phyloP scores from a whole-genome alignment of 2,888 invertebrate species.

The Cryptophagus acutangulus region DNA sequence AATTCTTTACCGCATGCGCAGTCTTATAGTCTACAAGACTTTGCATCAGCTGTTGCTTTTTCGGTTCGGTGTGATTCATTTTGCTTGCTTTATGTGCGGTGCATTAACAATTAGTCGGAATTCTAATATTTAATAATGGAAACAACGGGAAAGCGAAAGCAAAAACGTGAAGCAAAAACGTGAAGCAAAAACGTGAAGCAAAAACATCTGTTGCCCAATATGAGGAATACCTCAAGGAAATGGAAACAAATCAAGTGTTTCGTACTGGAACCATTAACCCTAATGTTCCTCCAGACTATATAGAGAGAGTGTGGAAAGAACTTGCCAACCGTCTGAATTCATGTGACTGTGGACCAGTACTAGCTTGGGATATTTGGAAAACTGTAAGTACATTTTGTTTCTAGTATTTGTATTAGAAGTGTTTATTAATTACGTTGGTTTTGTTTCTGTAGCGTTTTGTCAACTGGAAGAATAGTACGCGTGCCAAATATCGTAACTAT shows the following conservation, averaged over 20 bases:
- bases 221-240: slow-evolving; percentile 1
- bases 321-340: not conserved
- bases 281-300: not conserved
- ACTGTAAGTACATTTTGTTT: slow-evolving; percentile 1
- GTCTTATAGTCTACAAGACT: no score
- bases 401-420: not conserved
- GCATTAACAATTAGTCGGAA: no score
- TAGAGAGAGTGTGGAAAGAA: not conserved
- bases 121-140: no score
- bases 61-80: no score
- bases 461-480: slow-evolving; percentile 12
- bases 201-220: not conserved
- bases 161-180: no score
- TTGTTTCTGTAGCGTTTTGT: slow-evolving; percentile 6
- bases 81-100: no score
- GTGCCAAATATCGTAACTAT: slow-evolving; percentile 11
- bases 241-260: slow-evolving; percentile 1
- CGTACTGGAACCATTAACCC: slow-evolving; percentile 1
- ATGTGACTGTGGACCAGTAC: not conserved
- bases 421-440: not conserved
- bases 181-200: no score
- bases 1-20: no score
- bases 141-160: not conserved
- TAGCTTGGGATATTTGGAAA: not conserved
- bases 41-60: no score